Conservation (phyloP, 2,888 invertebrate species). For the Volucella inflata region DNA sequence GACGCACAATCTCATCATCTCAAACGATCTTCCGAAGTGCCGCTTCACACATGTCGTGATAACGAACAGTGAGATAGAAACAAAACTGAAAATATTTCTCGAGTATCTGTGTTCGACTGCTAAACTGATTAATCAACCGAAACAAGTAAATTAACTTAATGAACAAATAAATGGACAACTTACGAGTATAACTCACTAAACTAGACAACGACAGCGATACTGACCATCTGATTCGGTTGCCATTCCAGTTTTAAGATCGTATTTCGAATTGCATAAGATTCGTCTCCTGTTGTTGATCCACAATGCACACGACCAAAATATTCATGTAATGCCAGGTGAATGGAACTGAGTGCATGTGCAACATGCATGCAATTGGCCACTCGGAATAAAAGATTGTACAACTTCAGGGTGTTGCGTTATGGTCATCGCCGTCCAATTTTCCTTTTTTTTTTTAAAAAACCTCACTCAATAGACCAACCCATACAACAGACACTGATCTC, state of each 20-base stretch:
- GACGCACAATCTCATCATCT: too few relatives aligned
- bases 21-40: too few relatives aligned
- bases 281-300: conserved; percentile 8
- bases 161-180: conserved; percentile 10
- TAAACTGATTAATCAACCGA: conserved; percentile 35
- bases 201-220: background rate
- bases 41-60: too few relatives aligned
- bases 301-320: conserved; percentile 11
- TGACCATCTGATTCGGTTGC: conserved; percentile 11
- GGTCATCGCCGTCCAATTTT: conserved; percentile 30
- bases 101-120: background rate
- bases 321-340: conserved; percentile 49
- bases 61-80: too few relatives aligned
- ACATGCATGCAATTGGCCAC: conserved; percentile 42
- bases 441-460: too few relatives aligned
- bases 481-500: too few relatives aligned
- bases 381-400: conserved; percentile 23
- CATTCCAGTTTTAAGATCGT: conserved; percentile 29
- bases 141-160: conserved; percentile 32
- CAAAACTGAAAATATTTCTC: background rate
- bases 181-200: background rate
- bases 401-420: conserved; percentile 31
- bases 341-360: conserved; percentile 50
- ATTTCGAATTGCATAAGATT: conserved; percentile 49
- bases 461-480: too few relatives aligned